Conservation (phyloP, 2,888 invertebrate genomes). For the Athetis lepigone region DNA sequence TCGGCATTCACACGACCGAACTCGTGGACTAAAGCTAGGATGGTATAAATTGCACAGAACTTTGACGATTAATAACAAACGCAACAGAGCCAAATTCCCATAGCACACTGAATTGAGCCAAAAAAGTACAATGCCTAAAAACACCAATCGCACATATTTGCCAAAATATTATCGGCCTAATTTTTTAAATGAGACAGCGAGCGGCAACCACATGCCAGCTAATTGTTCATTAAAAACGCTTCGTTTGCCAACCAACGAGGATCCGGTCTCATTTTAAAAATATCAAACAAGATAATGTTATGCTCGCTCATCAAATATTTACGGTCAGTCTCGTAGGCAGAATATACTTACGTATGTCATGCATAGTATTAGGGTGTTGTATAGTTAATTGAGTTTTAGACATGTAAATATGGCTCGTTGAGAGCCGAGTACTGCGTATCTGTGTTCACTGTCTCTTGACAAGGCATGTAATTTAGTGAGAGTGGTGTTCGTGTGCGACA, state of each 20-base stretch:
- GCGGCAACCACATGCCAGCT: slow-evolving; percentile 10
- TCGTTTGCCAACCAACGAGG: slow-evolving; percentile 18
- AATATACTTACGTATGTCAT: slow-evolving; percentile 22
- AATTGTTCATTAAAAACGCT: slow-evolving; percentile 43
- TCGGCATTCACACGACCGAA: too few species aligned
- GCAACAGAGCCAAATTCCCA: neutral
- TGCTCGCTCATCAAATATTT: slow-evolving; percentile 49
- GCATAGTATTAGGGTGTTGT: slow-evolving; percentile 22
- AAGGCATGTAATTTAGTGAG: slow-evolving; percentile 5
- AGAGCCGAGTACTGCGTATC: slow-evolving; percentile 23
- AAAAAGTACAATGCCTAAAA: slow-evolving; percentile 5
- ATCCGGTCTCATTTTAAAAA: slow-evolving; percentile 30
- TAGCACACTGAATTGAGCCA: neutral
- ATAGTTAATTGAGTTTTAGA: slow-evolving; percentile 45
- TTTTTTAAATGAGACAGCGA: slow-evolving; percentile 27
- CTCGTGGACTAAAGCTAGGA: too few species aligned
- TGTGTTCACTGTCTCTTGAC: slow-evolving; percentile 8
- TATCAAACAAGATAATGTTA: slow-evolving; percentile 29
- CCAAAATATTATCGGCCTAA: slow-evolving; percentile 22
- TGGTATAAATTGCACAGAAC: too few species aligned
- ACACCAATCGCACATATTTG: neutral
- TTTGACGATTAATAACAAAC: slow-evolving; percentile 16
- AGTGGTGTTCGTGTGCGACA: neutral
- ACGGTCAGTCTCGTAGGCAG: slow-evolving; percentile 11
- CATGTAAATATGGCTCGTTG: slow-evolving; percentile 24